Evolutionary conservation across 1,140 invertebrate genomes (phyloP), one percentile per base, ranked within the genome.

Genomic region (Diorhabda elongata): DNA sequence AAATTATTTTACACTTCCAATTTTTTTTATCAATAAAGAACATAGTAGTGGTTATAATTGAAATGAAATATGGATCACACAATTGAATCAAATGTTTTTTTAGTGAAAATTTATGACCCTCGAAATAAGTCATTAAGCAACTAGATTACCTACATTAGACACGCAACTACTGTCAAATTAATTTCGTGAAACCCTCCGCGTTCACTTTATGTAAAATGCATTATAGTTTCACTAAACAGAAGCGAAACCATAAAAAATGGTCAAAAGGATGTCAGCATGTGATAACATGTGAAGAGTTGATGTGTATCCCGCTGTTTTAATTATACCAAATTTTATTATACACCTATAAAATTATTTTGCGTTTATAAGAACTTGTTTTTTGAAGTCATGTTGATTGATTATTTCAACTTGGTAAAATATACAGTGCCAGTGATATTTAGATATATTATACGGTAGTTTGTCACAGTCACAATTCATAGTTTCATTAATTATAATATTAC

Each of bases 71-170:
- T 62, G 61, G 41, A 59, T 59, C 58, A 26, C 41, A 42, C n/a
- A 59, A 59, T 5, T n/a, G 52, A 64, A 44, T 42, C 26, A 67
- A 70, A 70, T 70, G 52, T 70, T 60, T 64, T 66, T 56, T n/a
- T 45, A 66, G 9, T n/a, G 47, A 68, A 63, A 61, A 71, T 71
- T 68, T 71, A 71, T 71, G 43, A 66, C 57, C 44, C 62, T 64
- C 26, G 45, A 71, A 67, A 68, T 68, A 65, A 68, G 69, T 71
- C 69, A 67, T 71, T 68, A 71, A 71, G 66, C 69, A 61, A 56
- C n/a, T 7, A 44, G 43, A 44, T 63, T 44, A 42, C 42, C 59
- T 5, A 61, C 26, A 43, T 61, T 26, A 61, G 59, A 42, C 59
- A 61, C 59, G 59, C 59, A 61, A 61, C 42, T 41, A 42, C 4